phyloP scores from a whole-genome alignment of 2,888 invertebrate genomes.

The Orthosia gothica region DNA sequence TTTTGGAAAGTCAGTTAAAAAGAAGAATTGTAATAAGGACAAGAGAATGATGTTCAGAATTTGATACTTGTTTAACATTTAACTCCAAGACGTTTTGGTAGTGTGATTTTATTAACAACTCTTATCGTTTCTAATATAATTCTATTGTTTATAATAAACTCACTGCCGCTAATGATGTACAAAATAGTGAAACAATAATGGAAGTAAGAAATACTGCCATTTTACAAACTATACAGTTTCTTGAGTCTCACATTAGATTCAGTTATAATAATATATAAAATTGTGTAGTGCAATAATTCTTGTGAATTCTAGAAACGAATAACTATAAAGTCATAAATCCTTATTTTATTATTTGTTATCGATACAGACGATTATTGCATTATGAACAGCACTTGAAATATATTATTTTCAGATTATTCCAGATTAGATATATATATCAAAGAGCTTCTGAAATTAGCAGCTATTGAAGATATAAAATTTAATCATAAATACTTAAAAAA shows the following conservation, averaged over 20 bases:
- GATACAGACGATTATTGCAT: neutral
- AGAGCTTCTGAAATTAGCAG: neutral
- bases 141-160: slow-evolving; percentile 38
- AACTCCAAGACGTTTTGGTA: neutral
- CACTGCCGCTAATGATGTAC: slow-evolving; percentile 50
- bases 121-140: neutral
- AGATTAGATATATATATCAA: neutral
- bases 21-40: neutral
- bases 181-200: slow-evolving; percentile 38
- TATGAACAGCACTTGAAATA: neutral
- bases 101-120: neutral
- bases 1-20: too few species aligned
- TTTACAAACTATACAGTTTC: slow-evolving; percentile 21
- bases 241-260: slow-evolving; percentile 25
- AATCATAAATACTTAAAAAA: too few species aligned
- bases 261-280: slow-evolving; percentile 17
- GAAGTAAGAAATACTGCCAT: slow-evolving; percentile 42
- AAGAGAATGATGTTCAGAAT: neutral
- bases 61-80: neutral
- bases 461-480: neutral
- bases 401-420: neutral
- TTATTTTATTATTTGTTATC: slow-evolving; percentile 37
- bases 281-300: slow-evolving; percentile 8
- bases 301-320: slow-evolving; percentile 39
- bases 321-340: slow-evolving; percentile 53